phyloP scores from a whole-genome alignment of 2,888 invertebrate species.

The Drosophila prostipennis region DNA sequence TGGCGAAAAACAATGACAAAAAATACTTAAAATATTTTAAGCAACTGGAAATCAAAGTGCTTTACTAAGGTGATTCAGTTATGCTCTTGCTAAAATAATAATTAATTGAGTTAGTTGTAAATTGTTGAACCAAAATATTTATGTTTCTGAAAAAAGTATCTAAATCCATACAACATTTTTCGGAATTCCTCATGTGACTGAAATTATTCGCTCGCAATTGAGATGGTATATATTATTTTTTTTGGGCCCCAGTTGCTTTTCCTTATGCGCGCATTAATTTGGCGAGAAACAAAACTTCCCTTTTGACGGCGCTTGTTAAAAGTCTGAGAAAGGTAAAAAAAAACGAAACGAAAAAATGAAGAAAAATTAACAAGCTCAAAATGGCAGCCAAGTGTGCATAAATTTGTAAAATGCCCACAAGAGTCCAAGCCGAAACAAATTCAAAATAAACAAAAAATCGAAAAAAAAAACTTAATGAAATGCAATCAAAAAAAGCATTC shows the following conservation, averaged over 20 bases:
- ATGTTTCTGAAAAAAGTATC: no score
- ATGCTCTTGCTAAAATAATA: slow-evolving; percentile 1
- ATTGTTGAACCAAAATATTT: no score
- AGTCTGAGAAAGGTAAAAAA: slow-evolving; percentile 58
- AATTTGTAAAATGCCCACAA: slow-evolving; percentile 72
- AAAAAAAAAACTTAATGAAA: slow-evolving; percentile 65
- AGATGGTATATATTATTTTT: slow-evolving; percentile 14
- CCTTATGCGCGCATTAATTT: slow-evolving; percentile 53
- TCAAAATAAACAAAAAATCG: slow-evolving; percentile 29
- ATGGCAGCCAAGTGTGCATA: slow-evolving; percentile 78
- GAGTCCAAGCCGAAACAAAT: slow-evolving; percentile 46
- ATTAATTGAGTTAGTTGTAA: no score
- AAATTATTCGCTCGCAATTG: background rate
- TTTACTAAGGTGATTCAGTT: background rate
- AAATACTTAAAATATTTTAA: slow-evolving; percentile 27
- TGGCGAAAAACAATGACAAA: slow-evolving; percentile 36
- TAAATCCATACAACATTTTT: background rate
- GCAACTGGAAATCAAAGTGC: background rate
- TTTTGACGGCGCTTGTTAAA: slow-evolving; percentile 78
- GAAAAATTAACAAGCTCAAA: slow-evolving; percentile 72
- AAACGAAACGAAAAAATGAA: slow-evolving; percentile 26
- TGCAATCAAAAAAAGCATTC: slow-evolving; percentile 79
- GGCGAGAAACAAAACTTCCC: slow-evolving; percentile 60
- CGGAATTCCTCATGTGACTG: background rate
- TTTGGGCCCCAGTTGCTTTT: slow-evolving; percentile 45